Conservation (phyloP, 2,888 invertebrate genomes). For the Caenorhabditis japonica region DNA sequence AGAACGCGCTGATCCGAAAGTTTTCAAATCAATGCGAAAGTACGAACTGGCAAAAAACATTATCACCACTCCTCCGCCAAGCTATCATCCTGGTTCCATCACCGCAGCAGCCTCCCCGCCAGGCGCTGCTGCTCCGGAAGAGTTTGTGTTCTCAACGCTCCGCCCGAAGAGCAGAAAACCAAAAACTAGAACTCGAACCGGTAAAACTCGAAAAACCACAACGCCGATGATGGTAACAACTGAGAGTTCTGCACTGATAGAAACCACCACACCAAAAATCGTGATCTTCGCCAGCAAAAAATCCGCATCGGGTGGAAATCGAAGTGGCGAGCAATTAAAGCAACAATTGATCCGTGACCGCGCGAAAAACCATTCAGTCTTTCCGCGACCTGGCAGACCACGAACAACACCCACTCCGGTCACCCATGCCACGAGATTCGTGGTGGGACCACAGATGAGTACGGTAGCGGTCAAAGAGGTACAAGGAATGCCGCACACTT, state of each 20-base stretch:
- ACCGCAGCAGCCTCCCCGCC: constrained; percentile 10
- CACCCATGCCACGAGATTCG: constrained; percentile 43
- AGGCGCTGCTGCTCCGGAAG: constrained; percentile 40
- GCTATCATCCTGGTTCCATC: constrained; percentile 14
- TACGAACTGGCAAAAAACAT: constrained; percentile 32
- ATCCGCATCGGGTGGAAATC: background rate
- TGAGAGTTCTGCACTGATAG: background rate
- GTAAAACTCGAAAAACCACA: constrained; percentile 32
- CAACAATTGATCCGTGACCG: background rate
- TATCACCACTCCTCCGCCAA: constrained; percentile 51
- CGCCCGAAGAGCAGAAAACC: constrained; percentile 52
- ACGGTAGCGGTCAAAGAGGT: constrained; percentile 25
- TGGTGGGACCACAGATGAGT: constrained; percentile 21
- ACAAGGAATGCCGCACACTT: constrained; percentile 38
- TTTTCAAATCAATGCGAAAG: constrained; percentile 45
- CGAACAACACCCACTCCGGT: constrained; percentile 36
- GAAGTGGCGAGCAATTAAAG: constrained; percentile 4
- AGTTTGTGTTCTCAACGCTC: constrained; percentile 61
- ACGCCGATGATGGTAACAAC: constrained; percentile 14
- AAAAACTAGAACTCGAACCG: constrained; percentile 25
- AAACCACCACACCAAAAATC: constrained; percentile 31
- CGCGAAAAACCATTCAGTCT: constrained; percentile 10
- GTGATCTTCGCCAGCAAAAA: constrained; percentile 42
- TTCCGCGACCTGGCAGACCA: constrained; percentile 29
- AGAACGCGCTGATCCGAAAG: constrained; percentile 28